A percentile compares a stretch with the other conserved stretches of the same genome.
Evolutionary conservation across 2,797 vertebrate species (phyloP).

Genomic region (Pseudochirops corinnae): DNA sequence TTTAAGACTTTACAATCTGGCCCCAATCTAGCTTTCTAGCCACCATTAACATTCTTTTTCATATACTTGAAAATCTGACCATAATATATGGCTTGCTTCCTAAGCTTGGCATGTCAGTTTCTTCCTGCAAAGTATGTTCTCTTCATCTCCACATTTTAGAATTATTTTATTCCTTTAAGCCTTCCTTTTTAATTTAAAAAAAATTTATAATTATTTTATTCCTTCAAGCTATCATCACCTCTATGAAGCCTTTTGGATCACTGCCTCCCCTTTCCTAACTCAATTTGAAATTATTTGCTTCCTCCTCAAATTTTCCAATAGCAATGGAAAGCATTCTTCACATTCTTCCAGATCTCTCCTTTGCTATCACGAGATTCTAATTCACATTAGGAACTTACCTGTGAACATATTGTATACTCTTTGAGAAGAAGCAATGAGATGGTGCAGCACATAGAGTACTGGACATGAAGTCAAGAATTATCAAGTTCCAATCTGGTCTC

Average conservation of each 20-base stretch:
- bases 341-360: background rate
- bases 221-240: background rate
- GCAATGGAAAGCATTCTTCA: background rate
- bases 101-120: background rate
- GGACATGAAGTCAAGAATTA: background rate
- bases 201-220: background rate
- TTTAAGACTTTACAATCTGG: background rate
- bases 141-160: background rate
- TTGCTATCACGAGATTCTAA: background rate
- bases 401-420: background rate
- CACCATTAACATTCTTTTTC: background rate
- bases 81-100: background rate
- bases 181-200: too few species aligned
- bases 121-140: background rate
- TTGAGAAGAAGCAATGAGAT: background rate
- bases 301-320: background rate
- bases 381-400: background rate
- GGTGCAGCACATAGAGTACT: background rate
- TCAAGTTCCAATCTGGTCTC: background rate
- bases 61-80: background rate
- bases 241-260: background rate
- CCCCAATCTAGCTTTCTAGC: background rate
- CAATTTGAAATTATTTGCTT: background rate
- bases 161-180: background rate
- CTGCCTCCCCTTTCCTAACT: background rate